Evolutionary conservation across 1,140 invertebrate species (phyloP).

Genomic region (Globodera ellingtonae): DNA sequence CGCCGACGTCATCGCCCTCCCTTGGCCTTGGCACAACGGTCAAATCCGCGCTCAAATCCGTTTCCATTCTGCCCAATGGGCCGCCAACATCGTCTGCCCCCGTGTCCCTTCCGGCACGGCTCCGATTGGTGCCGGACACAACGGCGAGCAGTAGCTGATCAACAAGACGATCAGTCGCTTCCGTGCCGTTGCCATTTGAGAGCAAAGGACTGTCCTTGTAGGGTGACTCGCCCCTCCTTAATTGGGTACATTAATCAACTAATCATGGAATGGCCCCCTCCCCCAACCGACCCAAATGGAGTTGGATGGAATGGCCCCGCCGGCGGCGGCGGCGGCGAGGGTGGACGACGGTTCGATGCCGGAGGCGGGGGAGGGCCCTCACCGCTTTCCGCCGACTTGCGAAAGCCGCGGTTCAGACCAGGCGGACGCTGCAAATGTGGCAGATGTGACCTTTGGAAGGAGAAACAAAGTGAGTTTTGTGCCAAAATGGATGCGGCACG

Average conservation of each 20-base stretch:
- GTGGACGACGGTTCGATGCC: not conserved
- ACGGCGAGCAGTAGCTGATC: constrained; percentile 25
- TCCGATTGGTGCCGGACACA: constrained; percentile 8
- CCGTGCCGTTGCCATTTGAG: constrained; percentile 17
- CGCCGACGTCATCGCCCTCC: not conserved
- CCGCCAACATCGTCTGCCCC: not conserved
- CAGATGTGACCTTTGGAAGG: not conserved
- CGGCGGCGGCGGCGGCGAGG: not conserved
- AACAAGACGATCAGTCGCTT: not conserved
- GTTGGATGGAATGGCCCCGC: constrained; percentile 1
- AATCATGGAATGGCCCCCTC: too few relatives aligned
- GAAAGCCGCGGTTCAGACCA: not conserved
- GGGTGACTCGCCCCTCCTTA: constrained; percentile 25
- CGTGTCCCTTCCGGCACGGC: constrained; percentile 14
- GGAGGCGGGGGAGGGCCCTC: constrained; percentile 8
- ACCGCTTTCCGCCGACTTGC: not conserved
- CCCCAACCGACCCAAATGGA: constrained; percentile 17
- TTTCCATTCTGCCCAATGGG: constrained; percentile 44
- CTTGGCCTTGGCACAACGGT: constrained; percentile 12
- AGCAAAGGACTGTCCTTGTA: constrained; percentile 42
- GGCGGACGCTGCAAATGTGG: not conserved
- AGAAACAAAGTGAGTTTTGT: not conserved
- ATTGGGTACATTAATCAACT: not conserved
- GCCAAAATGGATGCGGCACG: not conserved
- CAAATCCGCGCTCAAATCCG: constrained; percentile 48